phyloP scores from a whole-genome alignment of 1,140 invertebrate species.

The Ectropis grisescens region DNA sequence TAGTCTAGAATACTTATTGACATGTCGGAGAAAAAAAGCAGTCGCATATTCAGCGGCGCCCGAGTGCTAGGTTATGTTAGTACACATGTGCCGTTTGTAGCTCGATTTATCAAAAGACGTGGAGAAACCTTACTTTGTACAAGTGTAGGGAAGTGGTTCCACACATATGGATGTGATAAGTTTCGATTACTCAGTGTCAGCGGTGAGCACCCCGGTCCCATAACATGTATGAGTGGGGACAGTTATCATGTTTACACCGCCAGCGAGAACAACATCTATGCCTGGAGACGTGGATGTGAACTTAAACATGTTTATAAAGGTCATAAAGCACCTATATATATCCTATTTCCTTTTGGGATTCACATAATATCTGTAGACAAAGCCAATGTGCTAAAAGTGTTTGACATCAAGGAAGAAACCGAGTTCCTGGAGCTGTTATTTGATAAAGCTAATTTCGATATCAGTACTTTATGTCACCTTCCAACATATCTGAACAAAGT shows the following conservation, averaged over 20 bases:
- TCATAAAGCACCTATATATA: conserved; percentile 79
- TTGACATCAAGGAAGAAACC: conserved; percentile 86
- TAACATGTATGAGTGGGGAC: conserved; percentile 86
- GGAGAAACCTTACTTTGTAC: conserved; percentile 92
- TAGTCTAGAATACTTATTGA: no score
- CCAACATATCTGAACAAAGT: conserved; percentile 96
- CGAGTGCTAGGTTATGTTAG: conserved; percentile 93
- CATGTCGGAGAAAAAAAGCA: conserved; percentile 60
- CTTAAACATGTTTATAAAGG: conserved; percentile 86
- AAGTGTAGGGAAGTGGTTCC: conserved; percentile 91
- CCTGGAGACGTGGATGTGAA: conserved; percentile 90
- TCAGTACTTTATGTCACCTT: conserved; percentile 88
- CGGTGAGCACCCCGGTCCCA: conserved; percentile 83
- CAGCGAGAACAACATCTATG: conserved; percentile 83
- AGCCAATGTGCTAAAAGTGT: conserved; percentile 82
- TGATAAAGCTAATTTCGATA: conserved; percentile 78
- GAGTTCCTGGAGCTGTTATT: conserved; percentile 80
- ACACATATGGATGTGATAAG: conserved; percentile 90
- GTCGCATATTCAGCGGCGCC: conserved; percentile 86
- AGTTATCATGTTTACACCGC: conserved; percentile 87
- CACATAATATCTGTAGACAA: conserved; percentile 91
- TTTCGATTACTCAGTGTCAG: conserved; percentile 88
- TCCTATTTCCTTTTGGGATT: conserved; percentile 88
- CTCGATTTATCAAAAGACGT: conserved; percentile 86
- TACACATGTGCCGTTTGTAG: conserved; percentile 89